Evolutionary conservation across 2,888 invertebrate species (phyloP), one percentile per base, ranked within the genome.

Genomic region (Lymantria monacha): DNA sequence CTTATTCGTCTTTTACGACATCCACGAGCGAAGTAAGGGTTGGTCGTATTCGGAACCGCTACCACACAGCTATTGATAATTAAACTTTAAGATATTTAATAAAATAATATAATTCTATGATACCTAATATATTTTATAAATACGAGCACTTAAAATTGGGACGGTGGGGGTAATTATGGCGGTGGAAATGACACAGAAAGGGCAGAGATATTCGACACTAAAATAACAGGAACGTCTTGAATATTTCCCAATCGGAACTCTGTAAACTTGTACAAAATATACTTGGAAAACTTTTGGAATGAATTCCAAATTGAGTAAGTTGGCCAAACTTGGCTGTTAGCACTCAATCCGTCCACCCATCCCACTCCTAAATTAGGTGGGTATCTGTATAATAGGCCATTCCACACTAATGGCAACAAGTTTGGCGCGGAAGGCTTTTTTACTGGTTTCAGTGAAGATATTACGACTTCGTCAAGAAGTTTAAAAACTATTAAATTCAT

Each of bases 381-480:
- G 61, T 60, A 60, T 54, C 53, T 54, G 51, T 53, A 54, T 66
- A 68, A 74, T 66, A 61, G 65, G 50, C 71, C 57, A 63, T 70
- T 61, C 52, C 50, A 54, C 46, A 46, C 51, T 70, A 73, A 73
- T 61, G 57, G 57, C 10, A 38, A 47, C 55, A 65, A 66, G 57
- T 69, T 63, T 58, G 49, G 52, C 48, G 30, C 22, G 46, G 46
- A 30, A 48, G 48, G 42, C 56, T 58, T 61, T 67, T 61, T 66
- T 47, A 48, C 41, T 30, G 33, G 13, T 47, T 46, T 40, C 13
- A 30, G 9, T 38, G 12, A 50, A 13, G n/a, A 10, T 7, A 11
- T 36, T 36, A 3, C 22, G 22, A 22, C 22, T 22, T 22, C 22
- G 22, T 22, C 22, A 22, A 2, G 22, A 22, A 5, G 5, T 22